Conservation (phyloP, 2,888 invertebrate species). For the Aphidoletes aphidimyza region DNA sequence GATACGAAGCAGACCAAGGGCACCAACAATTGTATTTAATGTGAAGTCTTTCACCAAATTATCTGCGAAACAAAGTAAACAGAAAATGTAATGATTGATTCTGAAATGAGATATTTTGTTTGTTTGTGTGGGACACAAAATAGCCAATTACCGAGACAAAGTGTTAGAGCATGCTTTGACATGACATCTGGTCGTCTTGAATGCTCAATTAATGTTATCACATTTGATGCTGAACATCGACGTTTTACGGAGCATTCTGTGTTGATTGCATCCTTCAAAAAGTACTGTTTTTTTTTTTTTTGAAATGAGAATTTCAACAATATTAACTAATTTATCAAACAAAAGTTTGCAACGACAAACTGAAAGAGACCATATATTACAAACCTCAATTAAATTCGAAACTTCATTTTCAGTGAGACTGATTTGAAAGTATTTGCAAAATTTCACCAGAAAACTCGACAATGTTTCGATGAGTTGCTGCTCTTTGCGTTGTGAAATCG, state of each 20-base stretch:
- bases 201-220: constrained; percentile 82
- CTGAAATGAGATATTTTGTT: neutral
- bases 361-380: constrained; percentile 10
- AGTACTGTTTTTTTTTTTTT: constrained; percentile 63
- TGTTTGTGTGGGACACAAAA: neutral
- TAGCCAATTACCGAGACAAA: constrained; percentile 65
- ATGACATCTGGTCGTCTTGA: constrained; percentile 76
- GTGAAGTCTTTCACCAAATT: constrained; percentile 64
- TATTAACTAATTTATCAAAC: no score
- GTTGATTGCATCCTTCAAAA: constrained; percentile 65
- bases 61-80: constrained; percentile 58
- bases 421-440: constrained; percentile 64
- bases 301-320: no score
- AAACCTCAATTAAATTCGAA: constrained; percentile 65
- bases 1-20: constrained; percentile 73
- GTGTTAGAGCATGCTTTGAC: constrained; percentile 64
- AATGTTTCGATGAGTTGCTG: constrained; percentile 64
- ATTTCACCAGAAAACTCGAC: constrained; percentile 64
- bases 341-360: constrained; percentile 53
- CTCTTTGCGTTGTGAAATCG: constrained; percentile 77
- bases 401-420: constrained; percentile 65
- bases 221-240: constrained; percentile 82
- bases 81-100: neutral
- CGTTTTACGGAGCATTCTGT: constrained; percentile 77
- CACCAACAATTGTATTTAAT: constrained; percentile 72